Evolutionary conservation across 64 coral and sea anemone species (phyloP).

Genomic region (Stylophora pistillata): DNA sequence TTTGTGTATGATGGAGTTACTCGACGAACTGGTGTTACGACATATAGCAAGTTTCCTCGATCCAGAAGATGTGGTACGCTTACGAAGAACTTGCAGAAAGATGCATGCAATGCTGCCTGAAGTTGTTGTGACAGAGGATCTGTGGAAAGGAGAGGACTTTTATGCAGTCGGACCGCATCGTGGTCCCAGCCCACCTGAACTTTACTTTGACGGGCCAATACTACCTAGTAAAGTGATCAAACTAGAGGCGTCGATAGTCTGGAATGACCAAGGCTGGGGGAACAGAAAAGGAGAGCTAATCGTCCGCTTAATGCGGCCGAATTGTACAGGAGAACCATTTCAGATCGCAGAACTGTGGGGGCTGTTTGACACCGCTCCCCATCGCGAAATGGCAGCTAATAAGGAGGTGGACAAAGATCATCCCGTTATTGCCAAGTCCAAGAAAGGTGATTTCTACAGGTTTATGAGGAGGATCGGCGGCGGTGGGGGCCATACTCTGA

Average conservation of each 20-base stretch:
- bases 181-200: conserved; percentile 37
- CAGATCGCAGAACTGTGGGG: conserved; percentile 23
- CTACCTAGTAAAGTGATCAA: conserved; percentile 23
- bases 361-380: conserved; percentile 68
- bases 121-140: background rate
- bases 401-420: background rate
- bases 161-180: background rate
- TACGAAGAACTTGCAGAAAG: conserved; percentile 17
- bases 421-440: conserved; percentile 33
- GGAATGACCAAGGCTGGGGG: conserved; percentile 59
- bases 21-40: conserved; percentile 7
- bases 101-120: conserved; percentile 46
- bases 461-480: conserved; percentile 67
- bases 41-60: conserved; percentile 43
- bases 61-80: conserved; percentile 53
- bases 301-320: conserved; percentile 40
- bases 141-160: conserved; percentile 47
- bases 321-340: background rate
- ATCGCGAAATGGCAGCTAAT: background rate
- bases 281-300: conserved; percentile 59
- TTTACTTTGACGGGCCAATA: conserved; percentile 55
- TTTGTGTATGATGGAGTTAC: conserved; percentile 61
- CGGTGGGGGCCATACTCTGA: conserved; percentile 48
- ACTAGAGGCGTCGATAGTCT: conserved; percentile 15
- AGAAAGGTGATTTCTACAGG: conserved; percentile 61